Percentiles rank a stretch among this genome's conserved stretches.
These are phyloP conservation scores for Pseudomyrmex gracilis DNA, from an alignment of 1,140 invertebrate species.

Conservation along the genomic window DNA sequence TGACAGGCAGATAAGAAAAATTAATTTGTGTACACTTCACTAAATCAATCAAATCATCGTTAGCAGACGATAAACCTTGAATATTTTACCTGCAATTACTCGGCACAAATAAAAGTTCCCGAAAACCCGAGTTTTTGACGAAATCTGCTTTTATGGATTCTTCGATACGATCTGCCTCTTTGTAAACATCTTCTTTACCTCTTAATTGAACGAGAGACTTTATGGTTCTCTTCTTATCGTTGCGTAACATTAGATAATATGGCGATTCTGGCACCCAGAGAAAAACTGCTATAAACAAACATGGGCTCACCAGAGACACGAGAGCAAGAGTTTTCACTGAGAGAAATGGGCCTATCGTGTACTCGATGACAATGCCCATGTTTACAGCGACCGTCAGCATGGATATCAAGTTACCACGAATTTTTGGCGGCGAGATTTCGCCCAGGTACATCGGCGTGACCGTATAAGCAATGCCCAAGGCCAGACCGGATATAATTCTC, in stretches of 20 bases:
- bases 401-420: conserved; percentile 88
- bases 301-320: conserved; percentile 85
- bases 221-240: conserved; percentile 86
- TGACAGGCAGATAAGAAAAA: too few species aligned
- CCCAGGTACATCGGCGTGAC: conserved; percentile 88
- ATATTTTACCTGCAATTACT: conserved; percentile 85
- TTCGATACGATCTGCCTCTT: conserved; percentile 88
- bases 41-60: background rate
- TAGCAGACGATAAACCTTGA: background rate
- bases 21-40: too few species aligned
- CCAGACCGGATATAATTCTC: conserved; percentile 86
- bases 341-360: conserved; percentile 87
- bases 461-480: conserved; percentile 88
- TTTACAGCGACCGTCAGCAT: conserved; percentile 86
- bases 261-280: conserved; percentile 91
- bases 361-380: conserved; percentile 88
- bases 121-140: conserved; percentile 85
- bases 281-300: conserved; percentile 87
- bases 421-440: conserved; percentile 87
- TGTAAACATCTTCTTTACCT: conserved; percentile 86
- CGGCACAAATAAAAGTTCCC: conserved; percentile 86
- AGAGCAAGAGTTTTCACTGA: conserved; percentile 86
- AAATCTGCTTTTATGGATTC: conserved; percentile 86
- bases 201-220: conserved; percentile 87
- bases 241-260: conserved; percentile 87